Evolutionary conservation across 2,888 invertebrate species (phyloP), one percentile per base, ranked within the genome.

Genomic region (Sisyra nigra): DNA sequence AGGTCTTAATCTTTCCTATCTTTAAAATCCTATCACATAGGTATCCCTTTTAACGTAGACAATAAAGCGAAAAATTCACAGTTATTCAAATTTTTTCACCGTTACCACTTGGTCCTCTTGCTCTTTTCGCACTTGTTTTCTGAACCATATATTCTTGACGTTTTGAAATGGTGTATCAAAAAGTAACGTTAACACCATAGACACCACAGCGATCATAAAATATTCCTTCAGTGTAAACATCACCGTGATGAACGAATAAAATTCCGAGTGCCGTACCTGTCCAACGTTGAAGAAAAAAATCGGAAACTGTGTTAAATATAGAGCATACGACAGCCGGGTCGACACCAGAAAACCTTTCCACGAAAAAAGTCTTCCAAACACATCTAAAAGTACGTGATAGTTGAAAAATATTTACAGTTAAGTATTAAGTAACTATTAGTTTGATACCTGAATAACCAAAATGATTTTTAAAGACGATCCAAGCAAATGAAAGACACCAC

Each of bases 161-260:
- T 77, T 78, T 59, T 77, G 76, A 54, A 76, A 79, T 9, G 80
- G 80, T 46, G 72, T 67, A 53, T 80, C 80, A 49, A 80, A 71
- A 3, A 76, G 57, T 17, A 80, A 55, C 3, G 77, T 78, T 36
- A 80, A 59, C 10, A 67, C 49, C 14, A 67, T 59, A 0, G 80
- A 75, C 4, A 69, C 63, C 9, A 63, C 38, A 32, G 73, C 48
- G 15, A 80, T 72, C 24, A 24, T 24, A 7, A 24, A 24, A 24
- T 24, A 24, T 7, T 24, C 24, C 7, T 24, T 24, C 7, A 24
- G 7, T 7, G 24, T 3, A 24, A 35, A 9, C 61, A 69, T 57
- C 52, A 66, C 56, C 41, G 62, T 60, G 11, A 68, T 49, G 51
- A 72, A 66, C 44, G 62, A 66, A 50, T 68, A 74, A 46, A 68